Evolutionary conservation across 2,113 vertebrate genomes (phyloP), one percentile per base, ranked within the genome.

Genomic region (Lasiurus borealis): DNA sequence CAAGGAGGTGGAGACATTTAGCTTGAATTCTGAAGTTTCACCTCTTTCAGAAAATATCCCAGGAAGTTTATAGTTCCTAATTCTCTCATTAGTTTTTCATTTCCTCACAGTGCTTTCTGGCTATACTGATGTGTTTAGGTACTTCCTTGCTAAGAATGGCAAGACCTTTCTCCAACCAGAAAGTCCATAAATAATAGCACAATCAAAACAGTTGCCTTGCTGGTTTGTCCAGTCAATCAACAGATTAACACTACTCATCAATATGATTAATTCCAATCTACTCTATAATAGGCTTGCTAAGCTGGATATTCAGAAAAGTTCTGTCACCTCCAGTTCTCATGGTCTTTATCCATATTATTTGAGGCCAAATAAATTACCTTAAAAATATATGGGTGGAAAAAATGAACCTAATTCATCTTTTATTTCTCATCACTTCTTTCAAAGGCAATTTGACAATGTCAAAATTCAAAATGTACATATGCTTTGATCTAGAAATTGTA

Each of bases 171-270:
- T 82, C 68, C 52, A 66, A 85, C 44, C 66, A 92, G 57, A 75
- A 93, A 84, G 36, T 81, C 66, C 54, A 34, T 31, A 76, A 92
- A 90, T 23, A 95, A 54, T 31, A 85, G 82, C 13, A 57, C 31
- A 50, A 50, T 29, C 23, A 29, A 46, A 83, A 52, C 66, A 88
- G 50, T 62, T 87, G 66, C 40, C 81, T 59, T 76, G 57, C 36
- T 80, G 62, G 76, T 89, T 71, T 95, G n/a, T 59, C 84, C 83
- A 73, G 50, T n/a, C 54, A 73, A 10, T 85, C 54, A 82, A 91
- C 78, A 95, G 48, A 78, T 95, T 85, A 91, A 87, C n/a, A 72
- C 16, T 95, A 52, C 23, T 92, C 46, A 85, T 57, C 90, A 90
- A 85, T 80, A 84, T 72, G 80, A 90, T 59, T 76, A 88, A 93